A percentile compares a stretch with the other conserved stretches of the same genome.
These are phyloP conservation scores for Leptinotarsa tumamoca DNA, from an alignment of 2,888 invertebrate genomes.

Conservation along the genomic window DNA sequence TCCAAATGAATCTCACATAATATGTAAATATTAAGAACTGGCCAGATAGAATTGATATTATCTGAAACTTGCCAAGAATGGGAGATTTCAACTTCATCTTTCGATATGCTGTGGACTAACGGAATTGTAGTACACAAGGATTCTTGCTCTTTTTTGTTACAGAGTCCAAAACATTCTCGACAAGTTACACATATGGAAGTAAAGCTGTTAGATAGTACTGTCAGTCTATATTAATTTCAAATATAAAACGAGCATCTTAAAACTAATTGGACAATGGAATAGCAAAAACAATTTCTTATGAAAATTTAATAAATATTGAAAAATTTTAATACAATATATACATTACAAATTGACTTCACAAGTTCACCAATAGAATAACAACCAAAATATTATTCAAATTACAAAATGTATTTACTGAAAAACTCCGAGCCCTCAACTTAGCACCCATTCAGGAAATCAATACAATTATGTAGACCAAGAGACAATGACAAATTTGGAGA, in stretches of 20 bases:
- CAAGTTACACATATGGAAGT: neutral
- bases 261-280: neutral
- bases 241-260: neutral
- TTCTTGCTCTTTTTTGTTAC: no score
- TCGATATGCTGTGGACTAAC: no score
- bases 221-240: neutral
- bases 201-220: neutral
- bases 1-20: neutral
- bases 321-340: constrained; percentile 35
- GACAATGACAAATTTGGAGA: no score
- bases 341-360: constrained; percentile 23
- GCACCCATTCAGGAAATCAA: constrained; percentile 39
- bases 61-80: neutral
- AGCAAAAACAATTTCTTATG: constrained; percentile 27
- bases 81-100: neutral
- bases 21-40: constrained; percentile 31
- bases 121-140: no score
- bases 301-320: constrained; percentile 33
- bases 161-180: neutral
- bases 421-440: constrained; percentile 22
- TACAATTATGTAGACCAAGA: constrained; percentile 13
- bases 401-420: neutral
- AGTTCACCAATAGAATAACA: neutral
- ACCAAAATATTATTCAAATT: constrained; percentile 6
- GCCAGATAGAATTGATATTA: constrained; percentile 8